Conservation (phyloP, 2,797 vertebrate species). For the Picus viridis region DNA sequence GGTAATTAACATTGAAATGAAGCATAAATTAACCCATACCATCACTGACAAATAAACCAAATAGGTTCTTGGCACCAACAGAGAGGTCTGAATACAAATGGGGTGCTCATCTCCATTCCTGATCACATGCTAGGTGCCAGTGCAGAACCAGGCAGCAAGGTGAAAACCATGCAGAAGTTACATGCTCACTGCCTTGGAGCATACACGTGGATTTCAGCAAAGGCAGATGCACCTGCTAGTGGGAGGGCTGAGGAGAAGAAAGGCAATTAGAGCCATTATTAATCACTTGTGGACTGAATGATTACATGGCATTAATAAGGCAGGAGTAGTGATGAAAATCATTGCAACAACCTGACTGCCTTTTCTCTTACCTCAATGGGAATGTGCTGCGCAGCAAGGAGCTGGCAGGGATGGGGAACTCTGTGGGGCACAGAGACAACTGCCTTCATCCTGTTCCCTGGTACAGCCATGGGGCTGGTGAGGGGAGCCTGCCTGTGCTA, state of each 20-base stretch:
- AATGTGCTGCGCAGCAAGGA: not conserved
- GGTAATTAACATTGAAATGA: not conserved
- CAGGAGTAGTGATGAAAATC: accelerated
- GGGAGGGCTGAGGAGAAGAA: not conserved
- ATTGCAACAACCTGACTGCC: accelerated
- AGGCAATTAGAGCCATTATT: not conserved
- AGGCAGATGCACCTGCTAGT: not conserved
- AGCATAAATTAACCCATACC: not conserved
- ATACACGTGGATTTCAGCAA: accelerated
- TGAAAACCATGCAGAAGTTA: accelerated
- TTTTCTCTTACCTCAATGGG: not conserved
- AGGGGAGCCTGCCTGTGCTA: not conserved
- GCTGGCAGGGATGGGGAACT: not conserved
- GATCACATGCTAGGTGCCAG: not conserved
- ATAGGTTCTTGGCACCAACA: not conserved
- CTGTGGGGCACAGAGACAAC: not conserved
- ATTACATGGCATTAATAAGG: not conserved
- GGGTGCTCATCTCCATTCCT: not conserved
- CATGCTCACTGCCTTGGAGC: accelerated
- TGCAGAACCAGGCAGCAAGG: not conserved
- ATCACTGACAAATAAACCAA: not conserved
- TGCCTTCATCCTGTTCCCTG: not conserved
- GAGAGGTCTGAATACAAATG: not conserved
- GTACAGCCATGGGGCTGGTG: not conserved
- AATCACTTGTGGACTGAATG: not conserved